These are phyloP conservation scores for Chymomyza procnemis DNA, from an alignment of 2,888 invertebrate genomes.

Conservation along the genomic window DNA sequence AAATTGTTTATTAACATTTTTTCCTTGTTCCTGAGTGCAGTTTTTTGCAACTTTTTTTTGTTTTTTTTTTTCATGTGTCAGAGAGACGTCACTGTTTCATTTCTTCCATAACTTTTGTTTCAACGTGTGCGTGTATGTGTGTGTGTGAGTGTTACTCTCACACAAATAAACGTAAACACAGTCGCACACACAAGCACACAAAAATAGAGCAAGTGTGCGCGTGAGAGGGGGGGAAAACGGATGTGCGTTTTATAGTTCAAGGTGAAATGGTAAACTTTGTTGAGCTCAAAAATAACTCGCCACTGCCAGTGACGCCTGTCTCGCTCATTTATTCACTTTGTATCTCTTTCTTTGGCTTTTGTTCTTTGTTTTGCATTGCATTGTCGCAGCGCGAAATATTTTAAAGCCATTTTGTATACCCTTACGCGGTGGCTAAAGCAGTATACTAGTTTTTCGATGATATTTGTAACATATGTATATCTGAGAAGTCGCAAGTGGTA, in stretches of 20 bases:
- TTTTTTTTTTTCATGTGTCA: conserved; percentile 57
- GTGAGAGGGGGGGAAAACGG: background rate
- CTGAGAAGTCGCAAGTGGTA: too few species aligned
- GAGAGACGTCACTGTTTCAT: conserved; percentile 46
- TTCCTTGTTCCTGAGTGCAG: conserved; percentile 27
- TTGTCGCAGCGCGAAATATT: conserved; percentile 33
- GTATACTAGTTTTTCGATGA: too few species aligned
- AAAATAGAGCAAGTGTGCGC: background rate
- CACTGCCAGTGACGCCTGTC: background rate
- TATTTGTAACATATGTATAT: too few species aligned
- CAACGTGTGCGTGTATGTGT: too few species aligned
- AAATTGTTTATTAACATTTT: conserved; percentile 13
- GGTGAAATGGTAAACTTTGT: conserved; percentile 67
- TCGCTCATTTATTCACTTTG: background rate
- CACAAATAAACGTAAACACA: conserved; percentile 17
- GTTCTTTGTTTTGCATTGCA: conserved; percentile 31
- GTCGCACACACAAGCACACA: conserved; percentile 17
- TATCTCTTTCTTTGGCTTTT: conserved; percentile 32
- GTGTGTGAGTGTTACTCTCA: conserved; percentile 20
- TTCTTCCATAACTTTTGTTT: conserved; percentile 11
- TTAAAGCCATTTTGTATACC: conserved; percentile 27
- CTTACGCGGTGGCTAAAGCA: too few species aligned
- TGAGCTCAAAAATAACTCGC: conserved; percentile 47
- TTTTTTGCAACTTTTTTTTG: conserved; percentile 48
- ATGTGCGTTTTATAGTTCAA: conserved; percentile 68